Conservation (phyloP, 2,888 invertebrate species). For the Arrhopalites spinosus region DNA sequence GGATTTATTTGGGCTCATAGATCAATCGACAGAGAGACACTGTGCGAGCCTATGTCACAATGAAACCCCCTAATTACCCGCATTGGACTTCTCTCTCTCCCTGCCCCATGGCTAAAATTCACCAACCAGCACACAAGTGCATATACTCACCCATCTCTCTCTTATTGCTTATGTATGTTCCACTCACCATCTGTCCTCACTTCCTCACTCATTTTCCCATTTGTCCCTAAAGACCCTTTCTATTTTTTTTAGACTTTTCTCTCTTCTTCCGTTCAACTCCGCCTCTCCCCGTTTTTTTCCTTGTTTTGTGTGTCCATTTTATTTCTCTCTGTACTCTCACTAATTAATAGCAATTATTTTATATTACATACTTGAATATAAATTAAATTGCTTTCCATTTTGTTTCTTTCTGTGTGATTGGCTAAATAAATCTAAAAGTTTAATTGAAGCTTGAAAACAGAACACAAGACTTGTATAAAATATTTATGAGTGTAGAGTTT, state of each 20-base stretch:
- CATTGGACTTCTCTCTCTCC: slow-evolving; percentile 27
- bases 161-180: not conserved
- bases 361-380: no score
- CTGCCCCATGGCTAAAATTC: not conserved
- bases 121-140: not conserved
- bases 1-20: slow-evolving; percentile 47
- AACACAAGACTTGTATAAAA: no score
- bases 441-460: no score
- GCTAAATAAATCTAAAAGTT: no score
- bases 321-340: not conserved
- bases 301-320: not conserved
- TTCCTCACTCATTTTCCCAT: slow-evolving; percentile 41
- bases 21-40: slow-evolving; percentile 43
- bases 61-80: slow-evolving; percentile 46
- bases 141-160: not conserved
- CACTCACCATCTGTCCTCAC: slow-evolving; percentile 36
- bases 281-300: not conserved
- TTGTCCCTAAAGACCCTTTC: slow-evolving; percentile 32
- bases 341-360: no score
- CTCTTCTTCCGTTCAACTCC: not conserved
- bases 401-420: no score
- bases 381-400: no score
- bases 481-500: no score
- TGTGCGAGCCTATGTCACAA: slow-evolving; percentile 39
- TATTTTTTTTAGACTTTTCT: not conserved